Evolutionary conservation across 1,140 invertebrate genomes (phyloP), one percentile per base, ranked within the genome.

Genomic region (Nasonia giraulti): DNA sequence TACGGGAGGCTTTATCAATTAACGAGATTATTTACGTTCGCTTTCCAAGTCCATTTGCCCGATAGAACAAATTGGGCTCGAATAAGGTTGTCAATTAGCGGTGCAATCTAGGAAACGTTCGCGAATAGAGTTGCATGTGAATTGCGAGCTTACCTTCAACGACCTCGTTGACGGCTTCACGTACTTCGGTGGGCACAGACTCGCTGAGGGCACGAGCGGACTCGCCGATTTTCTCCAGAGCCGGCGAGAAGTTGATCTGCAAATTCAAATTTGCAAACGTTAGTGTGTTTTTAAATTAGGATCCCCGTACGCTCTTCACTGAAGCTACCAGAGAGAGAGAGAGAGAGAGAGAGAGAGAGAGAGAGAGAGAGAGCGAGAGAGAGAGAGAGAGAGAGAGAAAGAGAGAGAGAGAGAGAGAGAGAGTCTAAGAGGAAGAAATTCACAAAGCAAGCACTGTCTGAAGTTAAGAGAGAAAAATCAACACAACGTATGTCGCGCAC

Each of bases 111-210:
- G n/a, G n/a, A n/a, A n/a, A n/a, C n/a, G n/a, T n/a, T n/a, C n/a
- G n/a, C n/a, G n/a, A n/a, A n/a, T n/a, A n/a, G n/a, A n/a, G n/a
- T n/a, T n/a, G n/a, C n/a, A n/a, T n/a, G n/a, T n/a, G n/a, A n/a
- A n/a, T n/a, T n/a, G n/a, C n/a, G 50, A 11, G 37, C 31, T 91
- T 90, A 94, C 95, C 95, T 93, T 95, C 95, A 81, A 94, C 93
- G 50, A 94, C 90, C 85, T 95, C 93, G 74, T 94, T 92, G 71
- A 93, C 93, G 20, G 94, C 93, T 87, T 94, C 91, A 76, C 92
- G 94, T 81, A 95, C 88, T 79, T 94, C 93, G 50, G 90, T 74
- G 11, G 93, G 93, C 10, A 94, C 90, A 1, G 91, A 91, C 2
- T 93, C 91, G 20, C 88, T 93, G 12, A 95, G 87, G 73, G 93